Evolutionary conservation across 2,888 invertebrate species (phyloP), one percentile per base, ranked within the genome.

Genomic region (Suillia variegata): DNA sequence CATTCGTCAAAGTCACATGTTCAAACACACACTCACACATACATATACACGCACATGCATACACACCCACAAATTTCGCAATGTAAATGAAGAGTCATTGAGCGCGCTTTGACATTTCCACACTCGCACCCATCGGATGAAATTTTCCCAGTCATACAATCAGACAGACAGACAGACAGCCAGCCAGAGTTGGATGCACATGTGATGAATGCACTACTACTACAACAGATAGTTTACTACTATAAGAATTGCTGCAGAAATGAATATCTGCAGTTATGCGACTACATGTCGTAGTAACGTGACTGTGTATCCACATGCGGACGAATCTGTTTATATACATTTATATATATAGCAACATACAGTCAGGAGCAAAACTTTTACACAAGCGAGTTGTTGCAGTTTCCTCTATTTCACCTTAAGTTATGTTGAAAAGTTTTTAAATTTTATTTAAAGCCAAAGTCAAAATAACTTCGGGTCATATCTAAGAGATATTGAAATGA

Each of bases 291-390:
- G 56, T 56, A 56, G 56, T 51, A 45, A 12, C 22, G n/a, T 38
- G 15, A 5, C 6, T n/a, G 50, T 22, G 13, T 42, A 38, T 22
- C 18, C 54, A 54, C 45, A 49, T 38, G 49, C 18, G 10, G 10
- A 38, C 38, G 38, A 13, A 38, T 4, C 17, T 45, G 45, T 38
- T 8, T 13, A n/a, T 5, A 8, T 13, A n/a, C 38, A 4, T 4
- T n/a, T 8, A 20, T 10, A 20, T 13, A 42, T 56, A 61, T n/a
- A 62, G 65, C 65, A 54, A 53, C 58, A 58, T 61, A 52, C 20
- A 33, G 22, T 26, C 52, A 34, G 53, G 34, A 45, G 38, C 56
- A 56, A n/a, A n/a, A n/a, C n/a, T n/a, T n/a, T n/a, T n/a, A n/a
- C n/a, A n/a, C n/a, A n/a, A n/a, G n/a, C n/a, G n/a, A n/a, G n/a